A percentile compares a stretch with the other conserved stretches of the same genome.
phyloP scores from a whole-genome alignment of 1,140 invertebrate genomes.

The Drusus annulatus region DNA sequence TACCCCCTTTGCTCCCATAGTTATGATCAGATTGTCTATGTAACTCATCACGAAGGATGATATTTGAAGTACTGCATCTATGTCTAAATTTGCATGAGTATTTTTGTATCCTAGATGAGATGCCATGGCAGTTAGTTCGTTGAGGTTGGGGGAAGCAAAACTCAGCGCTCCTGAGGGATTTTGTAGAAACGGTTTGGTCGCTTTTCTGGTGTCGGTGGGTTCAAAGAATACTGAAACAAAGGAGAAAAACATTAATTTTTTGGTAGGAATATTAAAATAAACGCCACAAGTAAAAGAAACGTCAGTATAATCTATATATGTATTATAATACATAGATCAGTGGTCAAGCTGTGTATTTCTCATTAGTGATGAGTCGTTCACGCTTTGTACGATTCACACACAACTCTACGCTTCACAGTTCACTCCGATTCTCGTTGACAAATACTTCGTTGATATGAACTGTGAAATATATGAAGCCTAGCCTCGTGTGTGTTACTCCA shows the following conservation, averaged over 20 bases:
- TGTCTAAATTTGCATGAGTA: conserved; percentile 42
- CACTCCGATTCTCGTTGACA: too few species aligned
- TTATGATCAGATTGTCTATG: conserved; percentile 68
- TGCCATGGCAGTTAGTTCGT: conserved; percentile 77
- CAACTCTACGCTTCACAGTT: too few species aligned
- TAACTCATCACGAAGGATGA: conserved; percentile 61
- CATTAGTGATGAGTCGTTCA: too few species aligned
- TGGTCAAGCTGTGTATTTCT: too few species aligned
- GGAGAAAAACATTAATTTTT: conserved; percentile 10
- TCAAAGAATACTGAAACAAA: conserved; percentile 57
- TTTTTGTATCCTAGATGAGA: conserved; percentile 61
- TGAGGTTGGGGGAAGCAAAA: conserved; percentile 81
- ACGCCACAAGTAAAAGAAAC: too few species aligned
- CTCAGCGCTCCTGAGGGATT: conserved; percentile 62
- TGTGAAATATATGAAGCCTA: too few species aligned
- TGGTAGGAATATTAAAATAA: too few species aligned
- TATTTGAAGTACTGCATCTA: conserved; percentile 69
- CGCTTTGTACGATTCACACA: too few species aligned
- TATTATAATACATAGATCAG: too few species aligned
- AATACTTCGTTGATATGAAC: too few species aligned
- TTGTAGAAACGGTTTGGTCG: conserved; percentile 51
- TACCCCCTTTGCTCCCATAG: conserved; percentile 72
- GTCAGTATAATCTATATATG: too few species aligned
- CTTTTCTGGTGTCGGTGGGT: conserved; percentile 54
- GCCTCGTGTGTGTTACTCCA: too few species aligned